phyloP scores from a whole-genome alignment of 1,140 invertebrate species.

The Zaprionus ghesquierei region DNA sequence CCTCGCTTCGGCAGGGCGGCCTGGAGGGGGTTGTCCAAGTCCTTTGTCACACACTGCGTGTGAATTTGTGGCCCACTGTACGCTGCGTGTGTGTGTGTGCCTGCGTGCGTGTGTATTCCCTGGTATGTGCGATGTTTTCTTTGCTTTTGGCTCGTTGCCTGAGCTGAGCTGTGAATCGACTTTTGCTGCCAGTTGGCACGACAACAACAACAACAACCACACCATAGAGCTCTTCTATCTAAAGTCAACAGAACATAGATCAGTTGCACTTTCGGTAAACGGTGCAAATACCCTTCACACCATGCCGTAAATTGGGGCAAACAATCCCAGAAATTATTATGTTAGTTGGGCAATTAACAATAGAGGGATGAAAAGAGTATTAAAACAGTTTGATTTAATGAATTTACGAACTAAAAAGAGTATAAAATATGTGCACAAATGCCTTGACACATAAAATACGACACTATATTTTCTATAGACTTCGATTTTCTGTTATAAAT shows the following conservation, averaged over 20 bases:
- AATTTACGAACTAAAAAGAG: no score
- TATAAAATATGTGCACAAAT: no score
- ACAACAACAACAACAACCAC: conserved; percentile 27
- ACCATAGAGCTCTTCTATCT: conserved; percentile 38
- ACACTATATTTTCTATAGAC: no score
- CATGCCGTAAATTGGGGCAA: conserved; percentile 14
- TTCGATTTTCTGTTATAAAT: no score
- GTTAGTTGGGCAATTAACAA: neutral
- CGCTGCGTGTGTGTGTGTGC: conserved; percentile 14
- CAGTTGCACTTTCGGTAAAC: conserved; percentile 53
- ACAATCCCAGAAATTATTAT: neutral
- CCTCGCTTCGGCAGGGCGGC: conserved; percentile 53
- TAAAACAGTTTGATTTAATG: no score
- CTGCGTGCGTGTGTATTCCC: conserved; percentile 48
- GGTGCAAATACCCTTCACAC: conserved; percentile 50
- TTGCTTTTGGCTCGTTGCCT: conserved; percentile 65
- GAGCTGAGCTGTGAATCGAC: conserved; percentile 66
- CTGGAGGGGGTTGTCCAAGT: conserved; percentile 47
- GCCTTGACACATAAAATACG: no score
- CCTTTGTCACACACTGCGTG: conserved; percentile 79
- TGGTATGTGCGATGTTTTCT: conserved; percentile 58
- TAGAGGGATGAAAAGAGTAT: neutral
- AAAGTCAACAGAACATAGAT: conserved; percentile 63
- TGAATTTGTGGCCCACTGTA: conserved; percentile 68
- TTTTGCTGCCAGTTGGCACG: conserved; percentile 71